Evolutionary conservation across 2,797 vertebrate genomes (phyloP), one percentile per base, ranked within the genome.

Genomic region (Bovichtus diacanthus): DNA sequence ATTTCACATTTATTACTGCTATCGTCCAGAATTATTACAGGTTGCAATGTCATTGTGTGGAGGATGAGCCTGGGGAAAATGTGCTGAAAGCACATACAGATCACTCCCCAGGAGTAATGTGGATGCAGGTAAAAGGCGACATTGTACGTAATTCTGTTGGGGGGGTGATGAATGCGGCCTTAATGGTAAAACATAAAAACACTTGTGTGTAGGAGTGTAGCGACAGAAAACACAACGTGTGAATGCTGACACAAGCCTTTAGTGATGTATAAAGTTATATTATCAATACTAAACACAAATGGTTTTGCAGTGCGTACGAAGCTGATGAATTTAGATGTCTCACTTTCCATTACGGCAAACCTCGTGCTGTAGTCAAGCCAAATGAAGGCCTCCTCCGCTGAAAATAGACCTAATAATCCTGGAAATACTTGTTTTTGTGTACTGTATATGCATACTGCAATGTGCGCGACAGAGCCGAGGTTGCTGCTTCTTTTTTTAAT

Each of bases 401-500:
- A 87, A 80, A 81, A 90, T 78, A 93, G 87, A 94, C 88, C 91
- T 90, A 92, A 92, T 90, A 92, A 94, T 95, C 94, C 95, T 95
- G 95, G 94, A 94, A 93, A 95, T 95, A 95, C 95, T 95, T 95
- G 95, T 94, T 92, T 92, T 90, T 86, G 92, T 93, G 94, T 95
- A 95, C 94, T 96, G 94, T 95, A 95, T 76, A 87, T 86, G 92
- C 87, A 87, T 89, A n/a, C 88, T 81, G 90, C 88, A 59, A 88
- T 66, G 85, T 88, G 91, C 81, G 82, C 82, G 90, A 86, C 85
- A 72, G 79, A 85, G 86, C 68, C 63, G 65, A 84, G 83, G 76
- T 85, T 74, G 89, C 86, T 89, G 88, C 88, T 91, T 82, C 66
- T 70, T 67, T 12, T 65, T 66, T 47, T 15, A 9, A 84, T 62